A percentile compares a stretch with the other conserved stretches of the same genome.
Evolutionary conservation across 2,888 invertebrate genomes (phyloP).

Genomic region (Hartigia nigra): DNA sequence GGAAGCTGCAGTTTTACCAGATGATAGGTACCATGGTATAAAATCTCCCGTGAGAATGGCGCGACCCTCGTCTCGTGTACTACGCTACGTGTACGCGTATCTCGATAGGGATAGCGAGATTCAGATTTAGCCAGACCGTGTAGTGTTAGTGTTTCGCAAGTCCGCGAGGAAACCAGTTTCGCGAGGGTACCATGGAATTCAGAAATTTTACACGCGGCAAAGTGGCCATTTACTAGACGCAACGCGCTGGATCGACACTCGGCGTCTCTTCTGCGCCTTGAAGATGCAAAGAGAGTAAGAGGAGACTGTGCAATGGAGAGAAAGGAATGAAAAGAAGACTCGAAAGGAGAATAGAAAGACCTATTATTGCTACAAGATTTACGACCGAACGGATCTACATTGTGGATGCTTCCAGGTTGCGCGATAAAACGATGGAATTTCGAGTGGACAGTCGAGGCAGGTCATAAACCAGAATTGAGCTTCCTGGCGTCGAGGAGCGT

Average conservation of each 20-base stretch:
- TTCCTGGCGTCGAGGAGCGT: neutral
- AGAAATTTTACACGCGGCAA: slow-evolving; percentile 36
- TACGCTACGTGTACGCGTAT: neutral
- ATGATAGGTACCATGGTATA: neutral
- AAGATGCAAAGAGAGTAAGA: neutral
- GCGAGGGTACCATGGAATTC: slow-evolving; percentile 2
- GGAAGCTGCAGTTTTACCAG: neutral
- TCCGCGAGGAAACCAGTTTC: neutral
- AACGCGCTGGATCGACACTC: slow-evolving; percentile 17
- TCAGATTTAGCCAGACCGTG: neutral
- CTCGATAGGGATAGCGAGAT: neutral
- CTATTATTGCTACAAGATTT: slow-evolving; percentile 32
- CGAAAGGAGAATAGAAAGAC: neutral
- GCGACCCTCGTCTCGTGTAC: neutral
- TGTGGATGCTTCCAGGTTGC: slow-evolving; percentile 23
- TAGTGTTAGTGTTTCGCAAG: neutral
- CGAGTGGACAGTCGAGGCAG: slow-evolving; percentile 11
- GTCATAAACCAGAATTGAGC: neutral
- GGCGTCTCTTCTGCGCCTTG: neutral
- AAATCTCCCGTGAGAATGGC: neutral
- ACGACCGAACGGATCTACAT: slow-evolving; percentile 39
- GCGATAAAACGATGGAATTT: slow-evolving; percentile 38
- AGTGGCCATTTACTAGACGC: slow-evolving; percentile 35
- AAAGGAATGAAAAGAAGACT: neutral
- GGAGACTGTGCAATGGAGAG: neutral